phyloP scores from a whole-genome alignment of 2,113 vertebrate species.

The Podocnemis expansa region DNA sequence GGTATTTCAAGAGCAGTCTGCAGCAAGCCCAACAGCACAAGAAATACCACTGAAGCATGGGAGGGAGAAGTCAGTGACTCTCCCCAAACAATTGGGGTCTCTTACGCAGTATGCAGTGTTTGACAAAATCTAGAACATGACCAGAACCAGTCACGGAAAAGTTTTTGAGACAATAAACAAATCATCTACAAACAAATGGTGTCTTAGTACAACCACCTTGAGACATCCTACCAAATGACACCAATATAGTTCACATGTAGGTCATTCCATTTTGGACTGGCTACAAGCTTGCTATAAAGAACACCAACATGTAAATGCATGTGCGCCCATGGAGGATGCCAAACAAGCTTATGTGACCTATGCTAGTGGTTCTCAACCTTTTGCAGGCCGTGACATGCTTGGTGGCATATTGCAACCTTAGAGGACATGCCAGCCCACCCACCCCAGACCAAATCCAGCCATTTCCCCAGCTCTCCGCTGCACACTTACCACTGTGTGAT shows the following conservation, averaged over 20 bases:
- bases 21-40: not conserved
- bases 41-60: not conserved
- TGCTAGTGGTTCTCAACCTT: too few species aligned
- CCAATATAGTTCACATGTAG: not conserved
- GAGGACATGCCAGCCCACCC: too few species aligned
- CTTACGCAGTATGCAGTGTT: not conserved
- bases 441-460: too few species aligned
- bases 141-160: not conserved
- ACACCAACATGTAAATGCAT: not conserved
- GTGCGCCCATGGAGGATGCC: not conserved
- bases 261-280: not conserved
- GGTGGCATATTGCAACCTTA: too few species aligned
- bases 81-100: not conserved
- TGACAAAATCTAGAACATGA: not conserved
- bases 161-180: not conserved
- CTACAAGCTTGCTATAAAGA: not conserved
- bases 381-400: too few species aligned
- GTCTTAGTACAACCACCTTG: not conserved
- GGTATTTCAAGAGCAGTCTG: not conserved
- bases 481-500: too few species aligned
- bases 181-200: not conserved
- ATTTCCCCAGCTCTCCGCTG: too few species aligned
- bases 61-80: not conserved
- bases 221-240: not conserved
- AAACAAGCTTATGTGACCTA: not conserved